Base-by-base conservation (phyloP, 35 echinoderm and acorn worm genomes). In the Ophiothrix spiculata region DNA sequence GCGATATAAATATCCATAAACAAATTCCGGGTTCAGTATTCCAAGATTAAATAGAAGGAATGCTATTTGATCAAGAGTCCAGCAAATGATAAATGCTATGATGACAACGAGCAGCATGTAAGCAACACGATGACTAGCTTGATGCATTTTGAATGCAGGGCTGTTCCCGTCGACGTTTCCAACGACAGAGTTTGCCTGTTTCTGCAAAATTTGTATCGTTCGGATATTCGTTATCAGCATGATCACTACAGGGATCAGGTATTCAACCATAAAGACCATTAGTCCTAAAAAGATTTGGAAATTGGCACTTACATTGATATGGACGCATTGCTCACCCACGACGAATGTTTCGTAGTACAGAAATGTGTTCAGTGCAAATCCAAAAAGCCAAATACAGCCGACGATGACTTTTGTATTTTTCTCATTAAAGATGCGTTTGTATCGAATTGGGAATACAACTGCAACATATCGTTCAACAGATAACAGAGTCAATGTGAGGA, bases 401-500 rank as follows among this genome's bases (percentile, higher is more conserved):
- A 93, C 75, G 10, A 88, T 82, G 10, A 45, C 11, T 31, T 79
- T 64, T 0, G 82, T 80, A 8, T 79, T 85, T 17, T 78, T 78
- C 32, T 75, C 79, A 37, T 49, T 85, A 39, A 93, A 93, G 31
- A 94, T 32, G 39, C 56, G 75, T 19, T 81, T 56, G 69, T 94
- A 94, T 37, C 63, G 87, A 13, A 93, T 77, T n/a, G 95, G 95
- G 42, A 91, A 82, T 16, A 91, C 90, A 36, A 98, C 86, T 3
- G 95, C 95, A 0, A 98, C 32, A 31, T 91, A 98, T 35, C 95
- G 75, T 78, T 98, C 95, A 12, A 98, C 79, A 0, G 91, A 90
- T 2, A 98, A 80, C 1, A 82, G 69, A 4, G 85, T 86, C 0
- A 98, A 79, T 25, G 80, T 89, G 21, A 93, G 86, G 13, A 92